Conservation (phyloP, 2,888 invertebrate genomes). For the Cephus pulcher region DNA sequence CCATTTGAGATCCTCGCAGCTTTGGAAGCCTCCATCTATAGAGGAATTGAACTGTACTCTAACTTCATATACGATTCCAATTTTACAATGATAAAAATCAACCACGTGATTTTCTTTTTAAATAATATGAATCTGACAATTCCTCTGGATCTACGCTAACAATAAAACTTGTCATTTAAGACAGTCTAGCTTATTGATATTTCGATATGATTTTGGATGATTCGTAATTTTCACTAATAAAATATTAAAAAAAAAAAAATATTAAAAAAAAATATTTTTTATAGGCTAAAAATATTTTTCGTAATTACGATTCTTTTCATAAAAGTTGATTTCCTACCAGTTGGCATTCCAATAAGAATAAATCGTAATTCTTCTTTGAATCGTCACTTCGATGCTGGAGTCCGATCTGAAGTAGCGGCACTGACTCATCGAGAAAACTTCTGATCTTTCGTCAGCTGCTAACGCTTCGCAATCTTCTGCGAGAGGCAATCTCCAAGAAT, state of each 20-base stretch:
- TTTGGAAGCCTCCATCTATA: not conserved
- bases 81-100: too few relatives aligned
- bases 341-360: not conserved
- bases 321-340: not conserved
- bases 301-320: not conserved
- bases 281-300: not conserved
- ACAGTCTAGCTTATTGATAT: not conserved
- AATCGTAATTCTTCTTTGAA: not conserved
- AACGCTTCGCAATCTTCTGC: not conserved
- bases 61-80: too few relatives aligned
- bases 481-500: constrained; percentile 4
- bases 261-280: too few relatives aligned
- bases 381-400: not conserved
- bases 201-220: not conserved
- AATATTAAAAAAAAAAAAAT: too few relatives aligned
- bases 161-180: not conserved
- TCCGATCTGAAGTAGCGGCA: not conserved
- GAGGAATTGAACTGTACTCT: too few relatives aligned
- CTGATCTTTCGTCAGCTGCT: not conserved
- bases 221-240: not conserved
- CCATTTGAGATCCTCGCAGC: not conserved
- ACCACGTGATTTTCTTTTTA: too few relatives aligned
- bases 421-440: not conserved
- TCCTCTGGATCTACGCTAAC: too few relatives aligned
- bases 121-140: too few relatives aligned